A percentile compares a stretch with the other conserved stretches of the same genome.
Evolutionary conservation across 2,888 invertebrate genomes (phyloP).

Genomic region (Stenotaenia linearis): DNA sequence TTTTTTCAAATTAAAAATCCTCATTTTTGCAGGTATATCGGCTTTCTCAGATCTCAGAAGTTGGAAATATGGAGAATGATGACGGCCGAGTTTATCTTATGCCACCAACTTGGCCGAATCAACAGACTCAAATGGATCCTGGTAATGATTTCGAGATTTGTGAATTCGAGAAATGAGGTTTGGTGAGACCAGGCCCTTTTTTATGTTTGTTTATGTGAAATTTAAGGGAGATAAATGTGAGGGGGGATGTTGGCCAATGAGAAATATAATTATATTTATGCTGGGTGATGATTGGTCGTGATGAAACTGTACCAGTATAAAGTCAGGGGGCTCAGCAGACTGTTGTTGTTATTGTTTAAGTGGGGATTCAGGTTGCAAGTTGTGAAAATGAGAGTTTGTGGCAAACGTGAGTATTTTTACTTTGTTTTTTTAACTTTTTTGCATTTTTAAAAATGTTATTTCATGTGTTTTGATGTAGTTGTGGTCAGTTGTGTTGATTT

Average conservation of each 20-base stretch:
- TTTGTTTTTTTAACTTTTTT: too few relatives aligned
- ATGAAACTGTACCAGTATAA: neutral
- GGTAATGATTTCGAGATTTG: neutral
- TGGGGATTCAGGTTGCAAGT: neutral
- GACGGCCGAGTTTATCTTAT: constrained; percentile 27
- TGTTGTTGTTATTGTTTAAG: neutral
- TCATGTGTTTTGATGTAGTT: too few relatives aligned
- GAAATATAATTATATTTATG: neutral
- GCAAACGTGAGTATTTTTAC: neutral
- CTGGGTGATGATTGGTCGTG: neutral
- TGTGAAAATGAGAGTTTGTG: too few relatives aligned
- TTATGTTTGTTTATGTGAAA: neutral
- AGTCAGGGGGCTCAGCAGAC: neutral
- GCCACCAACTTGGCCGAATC: constrained; percentile 18
- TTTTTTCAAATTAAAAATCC: neutral
- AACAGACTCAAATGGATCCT: neutral
- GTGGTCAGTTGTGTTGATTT: too few relatives aligned
- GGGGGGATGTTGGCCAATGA: neutral
- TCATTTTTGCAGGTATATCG: neutral
- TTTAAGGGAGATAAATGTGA: neutral
- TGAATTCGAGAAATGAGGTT: neutral
- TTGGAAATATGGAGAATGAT: constrained; percentile 16
- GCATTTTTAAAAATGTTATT: too few relatives aligned
- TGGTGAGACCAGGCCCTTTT: too few relatives aligned
- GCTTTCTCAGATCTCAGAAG: constrained; percentile 5